Percentiles rank a stretch among this genome's conserved stretches.
Conservation (phyloP, 1,140 invertebrate species). For the Diachasmimorpha longicaudata region DNA sequence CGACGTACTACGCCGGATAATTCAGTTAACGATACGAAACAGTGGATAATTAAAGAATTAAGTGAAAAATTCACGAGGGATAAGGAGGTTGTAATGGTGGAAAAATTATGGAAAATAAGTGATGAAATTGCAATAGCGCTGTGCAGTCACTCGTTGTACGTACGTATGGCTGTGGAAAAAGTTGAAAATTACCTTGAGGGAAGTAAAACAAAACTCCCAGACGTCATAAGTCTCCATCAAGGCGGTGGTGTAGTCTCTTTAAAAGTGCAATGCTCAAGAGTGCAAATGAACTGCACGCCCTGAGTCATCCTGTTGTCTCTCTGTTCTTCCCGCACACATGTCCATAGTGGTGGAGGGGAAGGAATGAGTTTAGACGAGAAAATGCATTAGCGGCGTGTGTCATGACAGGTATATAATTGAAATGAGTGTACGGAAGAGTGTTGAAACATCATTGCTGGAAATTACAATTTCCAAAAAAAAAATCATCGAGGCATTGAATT, state of each 20-base stretch:
- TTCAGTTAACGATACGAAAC: conserved; percentile 2
- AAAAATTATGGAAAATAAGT: conserved; percentile 1
- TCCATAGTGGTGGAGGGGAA: background rate
- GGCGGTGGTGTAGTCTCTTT: background rate
- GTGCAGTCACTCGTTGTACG: background rate
- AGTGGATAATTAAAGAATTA: background rate
- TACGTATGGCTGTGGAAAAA: background rate
- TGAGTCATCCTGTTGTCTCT: conserved; percentile 25
- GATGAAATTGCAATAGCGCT: background rate
- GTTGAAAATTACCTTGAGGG: conserved; percentile 6
- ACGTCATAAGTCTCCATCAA: background rate
- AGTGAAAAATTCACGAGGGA: background rate
- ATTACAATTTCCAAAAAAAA: background rate
- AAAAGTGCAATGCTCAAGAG: background rate
- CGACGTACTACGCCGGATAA: background rate
- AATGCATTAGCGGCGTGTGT: conserved; percentile 31
- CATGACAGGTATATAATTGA: conserved; percentile 35
- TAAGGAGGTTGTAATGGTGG: background rate
- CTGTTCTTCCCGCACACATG: background rate
- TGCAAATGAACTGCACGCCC: conserved; percentile 29
- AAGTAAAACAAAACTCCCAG: background rate
- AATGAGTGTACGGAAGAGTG: conserved; percentile 25
- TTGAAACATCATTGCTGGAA: background rate
- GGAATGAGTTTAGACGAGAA: background rate
- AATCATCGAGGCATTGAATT: background rate